These are phyloP conservation scores for Apodemia hepburni DNA, from an alignment of 2,888 invertebrate species.

Conservation along the genomic window DNA sequence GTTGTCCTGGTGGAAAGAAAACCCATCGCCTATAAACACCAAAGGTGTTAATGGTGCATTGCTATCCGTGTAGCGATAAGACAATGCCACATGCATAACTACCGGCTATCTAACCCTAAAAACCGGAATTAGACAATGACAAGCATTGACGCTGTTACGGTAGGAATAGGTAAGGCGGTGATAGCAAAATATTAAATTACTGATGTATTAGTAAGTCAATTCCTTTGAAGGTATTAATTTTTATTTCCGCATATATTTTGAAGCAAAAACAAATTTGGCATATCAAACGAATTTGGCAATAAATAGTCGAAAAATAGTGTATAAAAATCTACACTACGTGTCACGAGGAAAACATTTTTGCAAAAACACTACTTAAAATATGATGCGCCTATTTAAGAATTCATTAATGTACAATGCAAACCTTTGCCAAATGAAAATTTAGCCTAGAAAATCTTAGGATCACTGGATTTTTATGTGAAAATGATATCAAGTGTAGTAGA, in stretches of 20 bases:
- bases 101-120: too few relatives aligned
- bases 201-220: too few relatives aligned
- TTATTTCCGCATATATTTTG: background rate
- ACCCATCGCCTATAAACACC: too few relatives aligned
- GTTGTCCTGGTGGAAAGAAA: too few relatives aligned
- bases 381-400: conserved; percentile 48
- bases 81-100: too few relatives aligned
- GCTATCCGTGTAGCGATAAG: too few relatives aligned
- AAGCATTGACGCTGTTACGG: too few relatives aligned
- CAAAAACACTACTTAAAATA: conserved; percentile 63
- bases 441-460: conserved; percentile 42
- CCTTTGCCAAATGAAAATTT: conserved; percentile 37
- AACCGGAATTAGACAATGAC: too few relatives aligned
- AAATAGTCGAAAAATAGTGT: background rate
- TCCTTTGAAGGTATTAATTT: too few relatives aligned
- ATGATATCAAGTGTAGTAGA: conserved; percentile 20
- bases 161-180: too few relatives aligned
- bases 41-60: too few relatives aligned
- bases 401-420: conserved; percentile 62
- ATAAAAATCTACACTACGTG: conserved; percentile 17
- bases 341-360: conserved; percentile 32
- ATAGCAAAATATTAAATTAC: too few relatives aligned
- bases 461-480: conserved; percentile 49
- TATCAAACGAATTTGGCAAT: background rate
- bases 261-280: background rate